These are phyloP conservation scores for Coccyzus lansbergi DNA, from an alignment of 2,797 vertebrate genomes.

Conservation along the genomic window DNA sequence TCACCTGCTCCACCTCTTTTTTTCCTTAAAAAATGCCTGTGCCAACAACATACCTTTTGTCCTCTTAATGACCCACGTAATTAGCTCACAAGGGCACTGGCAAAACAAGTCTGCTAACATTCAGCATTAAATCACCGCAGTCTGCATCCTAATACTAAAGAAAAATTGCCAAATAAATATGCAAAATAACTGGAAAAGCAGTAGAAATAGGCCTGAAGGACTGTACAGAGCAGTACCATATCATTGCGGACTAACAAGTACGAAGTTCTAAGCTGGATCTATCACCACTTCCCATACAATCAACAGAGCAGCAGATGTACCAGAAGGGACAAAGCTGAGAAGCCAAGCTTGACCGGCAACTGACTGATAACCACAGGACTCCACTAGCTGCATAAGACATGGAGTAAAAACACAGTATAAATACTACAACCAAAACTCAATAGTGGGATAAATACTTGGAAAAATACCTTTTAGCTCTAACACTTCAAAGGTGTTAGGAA, in stretches of 20 bases:
- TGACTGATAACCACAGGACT: background rate
- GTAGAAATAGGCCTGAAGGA: background rate
- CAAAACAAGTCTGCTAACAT: background rate
- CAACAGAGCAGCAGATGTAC: accelerated
- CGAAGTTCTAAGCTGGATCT: background rate
- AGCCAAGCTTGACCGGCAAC: background rate
- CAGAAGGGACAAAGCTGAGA: background rate
- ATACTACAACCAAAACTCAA: background rate
- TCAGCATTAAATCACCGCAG: background rate
- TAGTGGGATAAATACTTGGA: background rate
- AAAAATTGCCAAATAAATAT: background rate
- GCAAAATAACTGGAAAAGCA: background rate
- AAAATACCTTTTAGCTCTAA: background rate
- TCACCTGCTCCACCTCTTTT: accelerated
- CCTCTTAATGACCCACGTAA: background rate
- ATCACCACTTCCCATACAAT: background rate
- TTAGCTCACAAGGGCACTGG: background rate
- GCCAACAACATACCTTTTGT: background rate
- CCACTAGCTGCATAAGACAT: background rate
- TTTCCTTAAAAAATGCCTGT: background rate
- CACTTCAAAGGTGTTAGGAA: background rate
- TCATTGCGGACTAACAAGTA: background rate
- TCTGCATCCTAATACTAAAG: background rate
- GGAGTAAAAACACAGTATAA: background rate
- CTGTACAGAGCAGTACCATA: background rate